Conservation (phyloP, 2,888 invertebrate genomes). For the Athetis lepigone region DNA sequence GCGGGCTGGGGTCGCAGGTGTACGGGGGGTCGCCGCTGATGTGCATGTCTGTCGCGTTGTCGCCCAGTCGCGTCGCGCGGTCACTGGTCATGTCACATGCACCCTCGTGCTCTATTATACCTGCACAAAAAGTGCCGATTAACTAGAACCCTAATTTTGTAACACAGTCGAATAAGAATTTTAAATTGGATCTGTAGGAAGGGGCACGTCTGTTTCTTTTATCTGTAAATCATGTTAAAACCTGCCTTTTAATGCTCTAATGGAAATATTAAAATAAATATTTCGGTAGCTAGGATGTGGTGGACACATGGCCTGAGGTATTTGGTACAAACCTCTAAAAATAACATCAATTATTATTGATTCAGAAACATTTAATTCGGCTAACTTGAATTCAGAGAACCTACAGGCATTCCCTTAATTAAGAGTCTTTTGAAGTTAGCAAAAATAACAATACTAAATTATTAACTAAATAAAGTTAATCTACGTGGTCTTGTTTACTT, state of each 20-base stretch:
- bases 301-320: background rate
- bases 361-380: background rate
- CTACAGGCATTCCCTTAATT: conserved; percentile 1
- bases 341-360: background rate
- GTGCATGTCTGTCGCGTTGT: conserved; percentile 84
- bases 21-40: conserved; percentile 86
- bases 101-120: conserved; percentile 83
- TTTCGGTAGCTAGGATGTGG: no score
- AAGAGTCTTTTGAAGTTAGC: background rate
- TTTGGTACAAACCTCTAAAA: no score
- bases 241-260: no score
- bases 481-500: conserved; percentile 16
- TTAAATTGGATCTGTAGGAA: no score
- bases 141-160: background rate
- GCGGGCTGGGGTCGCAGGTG: conserved; percentile 87
- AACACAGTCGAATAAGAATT: background rate
- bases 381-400: background rate
- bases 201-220: no score
- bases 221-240: no score
- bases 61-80: conserved; percentile 77
- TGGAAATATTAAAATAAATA: no score
- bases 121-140: conserved; percentile 61
- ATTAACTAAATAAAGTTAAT: conserved; percentile 9
- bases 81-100: conserved; percentile 86
- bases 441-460: conserved; percentile 10